phyloP scores from a whole-genome alignment of 2,113 vertebrate genomes.

The Butorides virescens region DNA sequence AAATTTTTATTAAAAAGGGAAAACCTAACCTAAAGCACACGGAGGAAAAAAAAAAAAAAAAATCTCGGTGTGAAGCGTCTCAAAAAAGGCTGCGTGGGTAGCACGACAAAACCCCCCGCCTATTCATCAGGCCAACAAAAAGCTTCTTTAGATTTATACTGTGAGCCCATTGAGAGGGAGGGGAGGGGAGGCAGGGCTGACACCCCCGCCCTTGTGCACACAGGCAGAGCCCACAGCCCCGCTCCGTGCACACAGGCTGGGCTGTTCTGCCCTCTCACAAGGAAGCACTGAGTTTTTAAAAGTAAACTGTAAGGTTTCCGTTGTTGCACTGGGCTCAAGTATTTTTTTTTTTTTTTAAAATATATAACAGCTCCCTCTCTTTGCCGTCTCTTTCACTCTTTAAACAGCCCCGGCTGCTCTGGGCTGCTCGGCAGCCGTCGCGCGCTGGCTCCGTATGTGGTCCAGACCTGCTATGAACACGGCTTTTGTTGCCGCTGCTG shows the following conservation, averaged over 20 bases:
- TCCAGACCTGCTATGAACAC: constrained; percentile 65
- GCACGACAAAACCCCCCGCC: constrained; percentile 57
- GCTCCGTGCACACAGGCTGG: constrained; percentile 51
- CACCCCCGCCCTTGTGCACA: constrained; percentile 64
- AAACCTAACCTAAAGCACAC: not conserved
- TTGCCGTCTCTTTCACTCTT: constrained; percentile 33
- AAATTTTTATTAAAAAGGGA: constrained; percentile 38
- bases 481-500: constrained; percentile 70
- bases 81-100: constrained; percentile 33
- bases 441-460: constrained; percentile 69
- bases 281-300: constrained; percentile 80
- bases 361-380: constrained; percentile 65
- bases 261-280: constrained; percentile 73
- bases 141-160: constrained; percentile 76
- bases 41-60: not conserved
- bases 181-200: constrained; percentile 52
- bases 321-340: constrained; percentile 76
- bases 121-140: constrained; percentile 80
- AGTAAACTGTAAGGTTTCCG: constrained; percentile 80
- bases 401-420: constrained; percentile 61
- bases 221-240: constrained; percentile 50
- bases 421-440: constrained; percentile 46
- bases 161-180: constrained; percentile 76
- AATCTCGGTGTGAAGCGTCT: constrained; percentile 46
- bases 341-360: not conserved